Conservation (phyloP, 2,888 invertebrate genomes). For the Cosmia trapezina region DNA sequence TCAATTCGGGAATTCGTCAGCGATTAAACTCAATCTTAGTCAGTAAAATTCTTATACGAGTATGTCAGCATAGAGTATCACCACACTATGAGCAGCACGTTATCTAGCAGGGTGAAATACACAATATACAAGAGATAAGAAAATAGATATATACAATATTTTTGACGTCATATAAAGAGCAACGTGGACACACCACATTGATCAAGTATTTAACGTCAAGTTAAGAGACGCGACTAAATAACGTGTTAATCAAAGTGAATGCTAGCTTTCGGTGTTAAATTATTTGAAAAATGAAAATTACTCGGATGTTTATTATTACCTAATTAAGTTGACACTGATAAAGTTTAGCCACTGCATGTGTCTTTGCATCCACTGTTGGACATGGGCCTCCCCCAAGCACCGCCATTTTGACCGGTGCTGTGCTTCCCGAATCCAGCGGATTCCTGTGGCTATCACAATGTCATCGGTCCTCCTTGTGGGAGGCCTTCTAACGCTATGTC, state of each 20-base stretch:
- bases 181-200: too few relatives aligned
- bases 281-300: not conserved
- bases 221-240: not conserved
- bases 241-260: constrained; percentile 12
- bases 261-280: not conserved
- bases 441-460: too few relatives aligned
- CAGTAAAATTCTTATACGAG: not conserved
- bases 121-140: constrained; percentile 1
- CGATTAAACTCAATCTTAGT: not conserved
- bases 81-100: constrained; percentile 1
- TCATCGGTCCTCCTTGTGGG: too few relatives aligned
- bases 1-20: not conserved
- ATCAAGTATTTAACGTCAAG: not conserved
- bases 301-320: not conserved
- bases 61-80: not conserved
- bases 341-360: not conserved
- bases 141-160: constrained; percentile 15
- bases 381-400: too few relatives aligned
- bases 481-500: too few relatives aligned
- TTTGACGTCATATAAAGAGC: not conserved
- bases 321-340: not conserved
- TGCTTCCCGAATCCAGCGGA: too few relatives aligned
- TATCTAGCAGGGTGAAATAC: not conserved
- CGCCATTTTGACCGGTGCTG: too few relatives aligned
- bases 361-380: too few relatives aligned